Base-by-base conservation (phyloP, 2,888 invertebrate genomes). In the Drosophila monieri region DNA sequence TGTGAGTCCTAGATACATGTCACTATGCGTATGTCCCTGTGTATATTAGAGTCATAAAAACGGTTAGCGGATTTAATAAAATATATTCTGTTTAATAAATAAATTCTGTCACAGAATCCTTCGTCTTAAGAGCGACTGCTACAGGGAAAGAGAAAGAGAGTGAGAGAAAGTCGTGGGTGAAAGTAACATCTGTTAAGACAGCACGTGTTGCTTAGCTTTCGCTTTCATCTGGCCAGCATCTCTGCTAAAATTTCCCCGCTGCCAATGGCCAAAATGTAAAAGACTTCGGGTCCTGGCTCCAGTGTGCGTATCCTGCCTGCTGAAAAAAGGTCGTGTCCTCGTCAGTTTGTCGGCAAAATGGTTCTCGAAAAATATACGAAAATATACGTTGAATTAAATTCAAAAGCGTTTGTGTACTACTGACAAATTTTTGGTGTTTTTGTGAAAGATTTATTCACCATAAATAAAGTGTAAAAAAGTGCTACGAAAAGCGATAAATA, bases 161-260 rank as follows among this genome's bases (percentile, higher is more conserved):
- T 32, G n/a, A 3, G 18, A 12, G 18, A 27, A 27, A 27, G 27
- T 27, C 6, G 15, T 8, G 14, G 8, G 21, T 2, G n/a, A 39
- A 37, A 14, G 44, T 51, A 47, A 43, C 10, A 27, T 2, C 21
- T 18, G 32, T 30, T 61, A 54, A 37, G 52, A 27, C 21, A 6
- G 59, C 52, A 85, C 80, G 78, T 85, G 80, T 80, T 80, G 84
- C 78, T 55, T 64, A 48, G 59, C 74, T 57, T 64, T 65, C 76
- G 48, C 52, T 64, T 65, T 65, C 55, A 25, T 55, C 44, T 25
- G 46, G 41, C 25, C 72, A 72, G 72, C 57, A 60, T 47, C 21
- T 59, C 80, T 85, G 86, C 62, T 80, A 85, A 85, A 80, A 85
- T 77, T 27, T 80, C 80, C 80, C 66, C 23, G 5, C 39, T 57